Base-by-base conservation (phyloP, 2,888 invertebrate genomes). In the Oasisia sp. region DNA sequence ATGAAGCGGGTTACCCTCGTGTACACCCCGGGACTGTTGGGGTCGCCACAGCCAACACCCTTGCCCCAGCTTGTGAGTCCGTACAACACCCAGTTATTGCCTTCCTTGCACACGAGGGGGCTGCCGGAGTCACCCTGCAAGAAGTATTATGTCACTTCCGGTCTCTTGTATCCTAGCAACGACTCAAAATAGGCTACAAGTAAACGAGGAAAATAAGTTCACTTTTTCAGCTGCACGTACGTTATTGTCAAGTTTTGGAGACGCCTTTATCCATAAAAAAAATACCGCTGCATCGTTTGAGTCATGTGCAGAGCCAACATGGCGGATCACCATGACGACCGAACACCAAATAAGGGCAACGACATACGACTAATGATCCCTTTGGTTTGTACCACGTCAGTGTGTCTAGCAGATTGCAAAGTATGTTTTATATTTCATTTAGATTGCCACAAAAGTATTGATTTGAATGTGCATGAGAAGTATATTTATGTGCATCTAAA, bases 1-100 rank as follows among this genome's bases (percentile, higher is more conserved):
- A 94, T 93, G 92, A 95, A 95, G 90, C 93, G 94, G 27, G 94
- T 94, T 27, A 95, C 94, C 45, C 94, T 94, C 9, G 95, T 95
- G 92, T 95, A 95, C 27, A 95, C 94, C 0, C 95, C 95, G 5
- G 95, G 95, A 92, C 94, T 94, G 9, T 93, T 94, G 1, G 95
- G 94, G 89, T 94, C 94, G 9, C 94, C 95, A 93, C 95, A 95
- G 0, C 94, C 94, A 50, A 93, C 94, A 27, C 74, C 74, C 27
- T 74, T 74, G 74, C 95, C 95, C 95, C 95, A 95, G 92, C 95
- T 95, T 0, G 94, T 94, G 3, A 95, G 93, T 27, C 95, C 95
- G 93, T 94, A 94, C n/a, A 94, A 93, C 89, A 94, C 94, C 94
- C 95, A 95, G 19, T 44, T 93, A 1, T 93, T 93, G 97, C 97